Conservation (phyloP, 37 sponge, comb jelly and placozoan genomes). For the Ianthella basta region DNA sequence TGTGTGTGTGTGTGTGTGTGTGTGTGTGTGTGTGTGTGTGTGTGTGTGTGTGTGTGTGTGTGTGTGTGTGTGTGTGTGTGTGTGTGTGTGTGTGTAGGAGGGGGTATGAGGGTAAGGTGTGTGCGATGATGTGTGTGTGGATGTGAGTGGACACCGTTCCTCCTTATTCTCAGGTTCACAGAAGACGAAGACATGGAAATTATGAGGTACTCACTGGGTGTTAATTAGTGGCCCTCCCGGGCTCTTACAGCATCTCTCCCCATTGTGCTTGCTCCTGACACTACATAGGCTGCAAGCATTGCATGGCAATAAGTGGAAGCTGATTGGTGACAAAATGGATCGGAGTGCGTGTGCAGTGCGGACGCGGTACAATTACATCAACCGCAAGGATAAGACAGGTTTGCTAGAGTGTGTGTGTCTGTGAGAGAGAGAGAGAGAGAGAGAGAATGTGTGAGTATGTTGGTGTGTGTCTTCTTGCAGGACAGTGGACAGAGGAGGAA, state of each 20-base stretch:
- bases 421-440: background rate
- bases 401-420: background rate
- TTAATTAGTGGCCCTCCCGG: too few species aligned
- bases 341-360: background rate
- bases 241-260: background rate
- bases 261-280: background rate
- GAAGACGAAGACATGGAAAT: constrained; percentile 9
- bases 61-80: background rate
- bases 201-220: background rate
- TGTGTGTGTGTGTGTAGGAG: background rate
- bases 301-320: constrained; percentile 3
- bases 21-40: constrained; percentile 26
- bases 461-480: background rate
- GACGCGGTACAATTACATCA: background rate
- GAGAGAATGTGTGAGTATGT: background rate
- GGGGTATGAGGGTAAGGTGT: background rate
- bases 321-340: constrained; percentile 4
- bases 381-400: background rate
- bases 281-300: background rate
- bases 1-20: too few species aligned
- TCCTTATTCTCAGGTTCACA: background rate
- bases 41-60: constrained; percentile 25
- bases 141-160: too few species aligned
- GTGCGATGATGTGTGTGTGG: too few species aligned
- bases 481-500: background rate